Evolutionary conservation across 2,888 invertebrate species (phyloP).

Genomic region (Trachelus stipa): DNA sequence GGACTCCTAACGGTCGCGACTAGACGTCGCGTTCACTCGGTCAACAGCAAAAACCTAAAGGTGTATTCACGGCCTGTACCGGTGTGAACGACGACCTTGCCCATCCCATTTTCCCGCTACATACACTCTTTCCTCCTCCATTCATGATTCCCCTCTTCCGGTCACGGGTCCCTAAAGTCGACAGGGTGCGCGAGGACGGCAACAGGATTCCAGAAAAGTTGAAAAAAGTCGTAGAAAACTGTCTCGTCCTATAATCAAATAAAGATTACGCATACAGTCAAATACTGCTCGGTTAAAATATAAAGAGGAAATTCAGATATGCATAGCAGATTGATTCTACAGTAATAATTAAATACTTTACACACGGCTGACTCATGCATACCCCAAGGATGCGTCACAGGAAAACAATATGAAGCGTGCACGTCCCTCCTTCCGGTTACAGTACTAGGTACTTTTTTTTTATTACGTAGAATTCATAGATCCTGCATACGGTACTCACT

Average conservation of each 20-base stretch:
- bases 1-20: background rate
- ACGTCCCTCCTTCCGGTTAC: constrained; percentile 13
- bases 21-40: background rate
- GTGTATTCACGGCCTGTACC: background rate
- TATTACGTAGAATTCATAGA: constrained; percentile 38
- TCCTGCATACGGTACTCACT: constrained; percentile 31
- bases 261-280: background rate
- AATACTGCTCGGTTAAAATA: background rate
- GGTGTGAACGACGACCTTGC: background rate
- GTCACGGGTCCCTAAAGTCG: background rate
- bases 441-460: constrained; percentile 19
- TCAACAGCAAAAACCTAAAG: background rate
- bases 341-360: background rate
- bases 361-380: background rate
- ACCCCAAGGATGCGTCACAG: constrained; percentile 1
- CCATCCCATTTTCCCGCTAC: background rate
- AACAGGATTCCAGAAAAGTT: background rate
- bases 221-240: background rate
- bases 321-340: background rate
- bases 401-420: constrained; percentile 15
- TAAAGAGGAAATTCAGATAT: background rate
- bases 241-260: background rate
- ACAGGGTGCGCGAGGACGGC: background rate
- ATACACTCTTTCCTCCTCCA: background rate
- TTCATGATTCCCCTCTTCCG: background rate